Percentiles rank a stretch among this genome's conserved stretches.
Conservation (phyloP, 2,113 vertebrate genomes). For the Cheilinus undulatus region DNA sequence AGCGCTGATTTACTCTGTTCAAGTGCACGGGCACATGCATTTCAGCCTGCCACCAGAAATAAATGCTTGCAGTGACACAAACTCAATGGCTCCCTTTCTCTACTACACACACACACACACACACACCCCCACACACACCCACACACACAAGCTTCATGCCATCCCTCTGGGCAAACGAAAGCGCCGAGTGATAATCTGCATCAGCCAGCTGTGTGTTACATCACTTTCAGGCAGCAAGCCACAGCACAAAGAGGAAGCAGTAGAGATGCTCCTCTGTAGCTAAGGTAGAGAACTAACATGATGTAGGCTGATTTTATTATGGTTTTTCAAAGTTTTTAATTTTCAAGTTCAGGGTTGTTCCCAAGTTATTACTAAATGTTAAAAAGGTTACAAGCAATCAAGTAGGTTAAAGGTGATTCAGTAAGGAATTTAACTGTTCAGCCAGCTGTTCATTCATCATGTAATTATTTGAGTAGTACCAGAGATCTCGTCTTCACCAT, state of each 20-base stretch:
- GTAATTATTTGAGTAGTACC: too few relatives aligned
- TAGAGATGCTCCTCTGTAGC: background rate
- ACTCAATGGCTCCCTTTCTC: conserved; percentile 10
- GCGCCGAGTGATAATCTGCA: conserved; percentile 68
- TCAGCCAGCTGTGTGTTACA: conserved; percentile 78
- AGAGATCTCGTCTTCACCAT: too few relatives aligned
- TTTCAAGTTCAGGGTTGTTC: background rate
- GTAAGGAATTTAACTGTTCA: background rate
- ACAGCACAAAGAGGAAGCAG: conserved; percentile 1
- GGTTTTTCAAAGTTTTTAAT: background rate
- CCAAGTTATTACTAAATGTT: background rate
- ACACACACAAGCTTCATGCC: background rate
- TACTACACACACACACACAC: too few relatives aligned
- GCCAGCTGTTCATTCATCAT: too few relatives aligned
- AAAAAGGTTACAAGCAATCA: background rate
- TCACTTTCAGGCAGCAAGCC: conserved; percentile 47
- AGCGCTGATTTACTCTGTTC: background rate
- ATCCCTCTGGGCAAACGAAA: conserved; percentile 41
- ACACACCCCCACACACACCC: conserved; percentile 1
- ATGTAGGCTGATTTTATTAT: background rate
- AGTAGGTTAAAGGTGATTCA: background rate
- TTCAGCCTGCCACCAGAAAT: background rate
- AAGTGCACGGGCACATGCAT: background rate
- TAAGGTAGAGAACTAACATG: background rate
- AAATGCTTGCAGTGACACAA: conserved; percentile 5